Conservation (phyloP, 2,113 vertebrate species). For the Pomatostomus ruficeps region DNA sequence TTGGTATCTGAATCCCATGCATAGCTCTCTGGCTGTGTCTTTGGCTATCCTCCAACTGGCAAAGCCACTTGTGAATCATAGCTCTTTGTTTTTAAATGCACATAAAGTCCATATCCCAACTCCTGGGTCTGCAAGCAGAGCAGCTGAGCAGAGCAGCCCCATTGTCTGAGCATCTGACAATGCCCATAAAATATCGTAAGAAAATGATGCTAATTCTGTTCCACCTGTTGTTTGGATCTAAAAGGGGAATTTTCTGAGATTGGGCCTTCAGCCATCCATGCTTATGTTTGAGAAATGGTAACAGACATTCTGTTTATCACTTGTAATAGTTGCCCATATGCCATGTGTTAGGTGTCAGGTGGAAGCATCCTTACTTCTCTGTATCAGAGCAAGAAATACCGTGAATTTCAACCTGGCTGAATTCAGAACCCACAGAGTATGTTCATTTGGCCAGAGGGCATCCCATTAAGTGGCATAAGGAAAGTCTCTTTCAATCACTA, state of each 20-base stretch:
- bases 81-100: background rate
- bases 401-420: background rate
- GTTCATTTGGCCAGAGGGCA: background rate
- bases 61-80: background rate
- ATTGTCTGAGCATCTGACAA: background rate
- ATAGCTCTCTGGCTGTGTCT: background rate
- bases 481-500: background rate
- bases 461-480: background rate
- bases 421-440: background rate
- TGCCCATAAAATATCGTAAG: background rate
- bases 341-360: background rate
- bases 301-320: conserved; percentile 33
- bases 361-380: background rate
- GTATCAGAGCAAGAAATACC: background rate
- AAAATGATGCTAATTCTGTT: background rate
- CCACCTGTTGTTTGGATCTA: background rate
- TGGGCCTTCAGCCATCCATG: background rate
- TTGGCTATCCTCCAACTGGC: background rate
- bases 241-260: background rate
- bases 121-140: background rate
- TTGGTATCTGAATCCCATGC: background rate
- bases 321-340: conserved; percentile 18
- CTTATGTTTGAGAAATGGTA: conserved; percentile 8
- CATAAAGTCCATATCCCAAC: background rate
- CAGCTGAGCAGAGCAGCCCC: background rate